Evolutionary conservation across 2,797 vertebrate species (phyloP).

Genomic region (Hybognathus amarus): DNA sequence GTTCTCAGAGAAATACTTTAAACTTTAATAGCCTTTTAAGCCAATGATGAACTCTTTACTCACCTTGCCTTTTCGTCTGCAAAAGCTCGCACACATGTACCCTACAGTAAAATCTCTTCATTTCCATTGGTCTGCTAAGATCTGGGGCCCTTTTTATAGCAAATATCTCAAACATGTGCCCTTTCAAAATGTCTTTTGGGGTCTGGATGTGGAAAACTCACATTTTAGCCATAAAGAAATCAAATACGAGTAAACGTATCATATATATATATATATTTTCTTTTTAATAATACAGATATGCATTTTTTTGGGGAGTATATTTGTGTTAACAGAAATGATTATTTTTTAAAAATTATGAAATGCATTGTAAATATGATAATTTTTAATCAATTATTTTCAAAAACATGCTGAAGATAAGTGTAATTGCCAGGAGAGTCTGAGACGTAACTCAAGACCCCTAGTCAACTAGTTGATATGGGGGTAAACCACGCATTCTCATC

Average conservation of each 20-base stretch:
- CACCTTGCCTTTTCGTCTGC: constrained; percentile 69
- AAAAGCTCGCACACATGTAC: constrained; percentile 44
- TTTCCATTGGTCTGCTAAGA: constrained; percentile 34
- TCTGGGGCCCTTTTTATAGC: constrained; percentile 41
- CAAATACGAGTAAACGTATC: neutral
- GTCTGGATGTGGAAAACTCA: constrained; percentile 1
- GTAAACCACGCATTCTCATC: no score
- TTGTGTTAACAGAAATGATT: neutral
- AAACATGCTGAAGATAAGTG: neutral
- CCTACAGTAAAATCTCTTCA: constrained; percentile 23
- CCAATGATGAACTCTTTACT: constrained; percentile 75
- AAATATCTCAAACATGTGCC: constrained; percentile 38
- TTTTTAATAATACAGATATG: neutral
- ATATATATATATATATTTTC: neutral
- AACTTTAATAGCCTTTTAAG: constrained; percentile 65
- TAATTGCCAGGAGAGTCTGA: no score
- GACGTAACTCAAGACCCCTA: no score
- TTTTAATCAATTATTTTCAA: neutral
- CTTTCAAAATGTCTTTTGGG: constrained; percentile 31
- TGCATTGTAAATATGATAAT: neutral
- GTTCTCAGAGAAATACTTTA: constrained; percentile 52
- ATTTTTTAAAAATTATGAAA: neutral
- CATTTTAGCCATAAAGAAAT: neutral
- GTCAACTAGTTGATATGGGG: no score
- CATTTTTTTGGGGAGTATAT: neutral